Percentiles rank a stretch among this genome's conserved stretches.
phyloP scores from a whole-genome alignment of 2,113 vertebrate species.

The Puffinus mauretanicus region DNA sequence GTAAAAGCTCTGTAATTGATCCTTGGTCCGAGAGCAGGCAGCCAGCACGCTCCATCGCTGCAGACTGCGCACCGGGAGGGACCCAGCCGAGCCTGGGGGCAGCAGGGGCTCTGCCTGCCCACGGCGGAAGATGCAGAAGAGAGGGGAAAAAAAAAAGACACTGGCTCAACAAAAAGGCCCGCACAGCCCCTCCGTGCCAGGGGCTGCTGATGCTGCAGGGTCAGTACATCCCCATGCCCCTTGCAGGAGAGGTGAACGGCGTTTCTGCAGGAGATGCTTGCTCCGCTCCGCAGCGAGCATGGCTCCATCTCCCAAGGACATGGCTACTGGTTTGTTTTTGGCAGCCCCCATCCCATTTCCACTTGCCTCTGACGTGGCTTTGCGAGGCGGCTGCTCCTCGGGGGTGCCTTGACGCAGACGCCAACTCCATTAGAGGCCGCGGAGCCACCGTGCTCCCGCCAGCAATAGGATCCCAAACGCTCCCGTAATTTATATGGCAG shows the following conservation, averaged over 20 bases:
- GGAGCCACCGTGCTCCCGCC: background rate
- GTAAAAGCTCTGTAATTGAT: background rate
- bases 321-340: background rate
- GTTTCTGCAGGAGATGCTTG: background rate
- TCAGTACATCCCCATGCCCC: too few relatives aligned
- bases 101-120: background rate
- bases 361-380: background rate
- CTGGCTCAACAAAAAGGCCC: background rate
- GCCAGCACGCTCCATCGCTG: background rate
- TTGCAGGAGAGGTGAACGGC: rapidly evolving
- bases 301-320: background rate
- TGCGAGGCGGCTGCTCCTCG: background rate
- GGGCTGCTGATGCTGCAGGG: background rate
- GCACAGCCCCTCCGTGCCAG: rapidly evolving
- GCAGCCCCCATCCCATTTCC: background rate
- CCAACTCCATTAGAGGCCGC: background rate
- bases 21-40: background rate
- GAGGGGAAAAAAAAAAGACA: rapidly evolving
- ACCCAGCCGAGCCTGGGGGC: rapidly evolving
- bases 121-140: background rate
- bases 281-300: rapidly evolving
- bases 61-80: rapidly evolving
- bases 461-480: background rate
- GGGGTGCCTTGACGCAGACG: rapidly evolving
- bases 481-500: conserved; percentile 60